Percentiles rank a stretch among this genome's conserved stretches.
phyloP scores from a whole-genome alignment of 2,888 invertebrate genomes.

The Andricus quercusramuli region DNA sequence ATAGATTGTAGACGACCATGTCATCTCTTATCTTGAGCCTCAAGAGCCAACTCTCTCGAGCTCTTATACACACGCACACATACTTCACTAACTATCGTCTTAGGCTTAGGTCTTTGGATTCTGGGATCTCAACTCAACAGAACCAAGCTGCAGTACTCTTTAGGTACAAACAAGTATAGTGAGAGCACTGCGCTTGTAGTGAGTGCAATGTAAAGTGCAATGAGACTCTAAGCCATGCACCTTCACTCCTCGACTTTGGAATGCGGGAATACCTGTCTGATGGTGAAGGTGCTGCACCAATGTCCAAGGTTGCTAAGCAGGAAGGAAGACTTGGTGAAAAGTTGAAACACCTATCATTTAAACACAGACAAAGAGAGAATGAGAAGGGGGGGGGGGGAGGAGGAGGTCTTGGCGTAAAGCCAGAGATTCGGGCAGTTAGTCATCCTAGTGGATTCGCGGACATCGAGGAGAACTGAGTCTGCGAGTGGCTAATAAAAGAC shows the following conservation, averaged over 20 bases:
- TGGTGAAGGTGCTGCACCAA: slow-evolving; percentile 45
- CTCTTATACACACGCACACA: neutral
- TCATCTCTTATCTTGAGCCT: no score
- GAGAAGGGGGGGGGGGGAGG: no score
- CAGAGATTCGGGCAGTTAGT: slow-evolving; percentile 63
- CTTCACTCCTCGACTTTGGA: slow-evolving; percentile 38
- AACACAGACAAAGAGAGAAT: neutral
- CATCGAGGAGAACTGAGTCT: slow-evolving; percentile 25
- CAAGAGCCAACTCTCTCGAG: neutral
- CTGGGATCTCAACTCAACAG: neutral
- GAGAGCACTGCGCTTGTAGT: slow-evolving; percentile 19
- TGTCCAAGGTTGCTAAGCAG: slow-evolving; percentile 51
- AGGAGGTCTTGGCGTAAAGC: slow-evolving; percentile 60
- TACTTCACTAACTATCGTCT: neutral
- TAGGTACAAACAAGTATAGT: slow-evolving; percentile 23
- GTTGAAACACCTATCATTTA: slow-evolving; percentile 43
- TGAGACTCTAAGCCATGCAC: slow-evolving; percentile 2
- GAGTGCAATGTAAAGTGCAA: neutral
- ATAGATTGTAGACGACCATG: no score
- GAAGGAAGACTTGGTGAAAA: slow-evolving; percentile 52
- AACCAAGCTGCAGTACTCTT: neutral
- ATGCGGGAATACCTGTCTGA: slow-evolving; percentile 44
- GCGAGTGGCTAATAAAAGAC: slow-evolving; percentile 49
- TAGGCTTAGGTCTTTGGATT: neutral
- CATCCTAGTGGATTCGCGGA: slow-evolving; percentile 51